These are phyloP conservation scores for Tragelaphus strepsiceros DNA, from an alignment of 2,113 vertebrate species.

Conservation along the genomic window DNA sequence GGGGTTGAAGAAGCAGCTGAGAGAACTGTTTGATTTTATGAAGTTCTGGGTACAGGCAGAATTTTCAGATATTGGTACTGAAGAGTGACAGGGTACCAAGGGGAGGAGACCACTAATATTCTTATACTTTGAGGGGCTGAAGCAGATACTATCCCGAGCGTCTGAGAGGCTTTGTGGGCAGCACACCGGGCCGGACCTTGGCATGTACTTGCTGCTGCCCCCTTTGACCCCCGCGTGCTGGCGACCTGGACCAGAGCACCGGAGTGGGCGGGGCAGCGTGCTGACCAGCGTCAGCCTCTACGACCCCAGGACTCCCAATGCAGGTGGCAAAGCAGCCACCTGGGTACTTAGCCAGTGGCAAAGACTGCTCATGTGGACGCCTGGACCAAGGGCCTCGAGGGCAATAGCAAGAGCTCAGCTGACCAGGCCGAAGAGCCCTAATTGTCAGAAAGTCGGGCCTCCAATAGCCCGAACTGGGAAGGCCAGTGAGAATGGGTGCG, in stretches of 20 bases:
- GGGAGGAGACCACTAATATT: not conserved
- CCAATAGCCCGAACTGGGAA: constrained; percentile 89
- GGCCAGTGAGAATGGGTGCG: accelerated
- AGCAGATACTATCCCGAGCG: not conserved
- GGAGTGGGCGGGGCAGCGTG: constrained; percentile 86
- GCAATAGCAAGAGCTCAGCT: constrained; percentile 29
- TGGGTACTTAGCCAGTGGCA: accelerated
- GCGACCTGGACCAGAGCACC: constrained; percentile 77
- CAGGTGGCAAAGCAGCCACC: constrained; percentile 64
- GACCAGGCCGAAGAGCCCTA: constrained; percentile 84
- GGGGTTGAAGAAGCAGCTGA: not conserved
- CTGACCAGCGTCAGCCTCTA: constrained; percentile 91
- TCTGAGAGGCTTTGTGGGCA: not conserved
- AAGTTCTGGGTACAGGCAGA: not conserved
- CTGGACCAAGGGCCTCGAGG: constrained; percentile 70
- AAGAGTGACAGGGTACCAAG: not conserved
- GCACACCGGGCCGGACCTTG: accelerated
- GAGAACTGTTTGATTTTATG: not conserved
- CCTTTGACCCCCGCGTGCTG: constrained; percentile 90
- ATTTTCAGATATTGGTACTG: not conserved
- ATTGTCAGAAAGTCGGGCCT: constrained; percentile 87
- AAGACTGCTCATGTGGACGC: not conserved
- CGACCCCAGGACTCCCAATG: constrained; percentile 87
- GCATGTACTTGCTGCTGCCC: not conserved
- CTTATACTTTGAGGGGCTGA: not conserved